phyloP scores from a whole-genome alignment of 2,113 vertebrate genomes.

The Numenius arquata region DNA sequence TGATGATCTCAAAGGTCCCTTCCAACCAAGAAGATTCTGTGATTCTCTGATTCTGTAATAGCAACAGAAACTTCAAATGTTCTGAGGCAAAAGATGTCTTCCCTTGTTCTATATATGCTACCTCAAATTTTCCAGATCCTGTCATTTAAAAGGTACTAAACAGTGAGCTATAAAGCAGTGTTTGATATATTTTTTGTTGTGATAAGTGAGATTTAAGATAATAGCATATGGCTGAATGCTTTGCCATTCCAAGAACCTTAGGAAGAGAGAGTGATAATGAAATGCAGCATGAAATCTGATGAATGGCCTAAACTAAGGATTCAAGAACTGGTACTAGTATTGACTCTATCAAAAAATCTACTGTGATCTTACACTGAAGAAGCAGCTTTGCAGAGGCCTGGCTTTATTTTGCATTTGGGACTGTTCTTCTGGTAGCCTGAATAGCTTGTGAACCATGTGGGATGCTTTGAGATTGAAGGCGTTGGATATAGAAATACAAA shows the following conservation, averaged over 20 bases:
- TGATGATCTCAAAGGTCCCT: too few species aligned
- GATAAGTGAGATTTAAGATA: not conserved
- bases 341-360: not conserved
- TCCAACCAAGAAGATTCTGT: too few species aligned
- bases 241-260: not conserved
- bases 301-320: not conserved
- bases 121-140: not conserved
- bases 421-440: not conserved
- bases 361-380: not conserved
- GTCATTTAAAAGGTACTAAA: not conserved
- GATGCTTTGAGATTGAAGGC: not conserved
- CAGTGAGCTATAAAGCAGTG: not conserved
- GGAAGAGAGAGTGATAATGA: not conserved
- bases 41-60: too few species aligned
- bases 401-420: not conserved
- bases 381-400: not conserved
- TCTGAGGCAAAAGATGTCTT: not conserved
- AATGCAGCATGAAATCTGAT: not conserved
- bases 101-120: rapidly evolving
- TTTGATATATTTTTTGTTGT: not conserved
- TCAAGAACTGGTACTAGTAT: not conserved
- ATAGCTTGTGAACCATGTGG: not conserved
- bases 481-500: not conserved
- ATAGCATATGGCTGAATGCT: not conserved
- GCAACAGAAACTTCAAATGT: not conserved